Conservation (phyloP, 2,113 vertebrate genomes). For the Tylochromis polylepis region DNA sequence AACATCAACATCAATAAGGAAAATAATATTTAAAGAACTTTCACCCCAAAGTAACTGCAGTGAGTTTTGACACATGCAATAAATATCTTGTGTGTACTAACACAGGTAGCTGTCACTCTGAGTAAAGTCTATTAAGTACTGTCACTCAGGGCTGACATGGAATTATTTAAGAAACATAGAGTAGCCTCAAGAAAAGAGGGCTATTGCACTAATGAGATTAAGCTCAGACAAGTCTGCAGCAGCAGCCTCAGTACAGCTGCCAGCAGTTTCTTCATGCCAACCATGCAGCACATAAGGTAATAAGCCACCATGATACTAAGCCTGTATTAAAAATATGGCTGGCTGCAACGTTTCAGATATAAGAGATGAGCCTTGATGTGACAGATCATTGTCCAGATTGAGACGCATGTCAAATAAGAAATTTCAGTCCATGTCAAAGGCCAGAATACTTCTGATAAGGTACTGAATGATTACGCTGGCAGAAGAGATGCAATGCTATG, state of each 20-base stretch:
- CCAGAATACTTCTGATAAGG: background rate
- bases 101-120: background rate
- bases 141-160: constrained; percentile 29
- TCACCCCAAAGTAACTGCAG: background rate
- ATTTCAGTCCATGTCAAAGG: constrained; percentile 23
- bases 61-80: background rate
- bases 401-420: constrained; percentile 1
- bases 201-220: constrained; percentile 53
- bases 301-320: constrained; percentile 41
- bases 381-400: constrained; percentile 33
- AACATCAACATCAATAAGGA: background rate
- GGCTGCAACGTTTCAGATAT: constrained; percentile 19
- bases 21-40: background rate
- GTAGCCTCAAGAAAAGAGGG: constrained; percentile 30
- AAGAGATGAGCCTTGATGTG: constrained; percentile 7
- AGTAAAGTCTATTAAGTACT: constrained; percentile 24
- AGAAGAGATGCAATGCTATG: background rate
- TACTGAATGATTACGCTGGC: background rate
- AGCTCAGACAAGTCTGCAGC: constrained; percentile 27
- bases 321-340: constrained; percentile 16
- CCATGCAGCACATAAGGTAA: constrained; percentile 32
- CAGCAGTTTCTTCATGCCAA: constrained; percentile 53
- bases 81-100: background rate
- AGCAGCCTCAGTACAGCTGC: constrained; percentile 55
- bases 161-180: constrained; percentile 45